These are phyloP conservation scores for Neoascia interrupta DNA, from an alignment of 2,888 invertebrate species.

Conservation along the genomic window DNA sequence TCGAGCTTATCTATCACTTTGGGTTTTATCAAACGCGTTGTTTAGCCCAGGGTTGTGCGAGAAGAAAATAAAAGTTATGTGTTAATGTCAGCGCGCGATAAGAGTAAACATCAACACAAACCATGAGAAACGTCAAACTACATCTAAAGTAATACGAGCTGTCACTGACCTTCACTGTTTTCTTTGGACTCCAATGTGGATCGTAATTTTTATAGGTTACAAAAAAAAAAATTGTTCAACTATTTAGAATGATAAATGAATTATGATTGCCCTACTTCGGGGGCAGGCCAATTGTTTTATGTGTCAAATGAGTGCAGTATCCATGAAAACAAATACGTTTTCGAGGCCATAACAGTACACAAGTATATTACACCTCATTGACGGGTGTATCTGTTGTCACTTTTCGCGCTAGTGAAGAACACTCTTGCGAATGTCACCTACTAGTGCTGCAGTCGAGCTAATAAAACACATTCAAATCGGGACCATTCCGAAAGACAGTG, in stretches of 20 bases:
- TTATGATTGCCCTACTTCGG: neutral
- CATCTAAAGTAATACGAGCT: neutral
- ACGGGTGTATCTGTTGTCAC: slow-evolving; percentile 23
- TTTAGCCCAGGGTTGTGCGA: too few relatives aligned
- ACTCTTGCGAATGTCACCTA: slow-evolving; percentile 35
- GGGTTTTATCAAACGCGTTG: too few relatives aligned
- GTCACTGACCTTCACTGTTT: slow-evolving; percentile 47
- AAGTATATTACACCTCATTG: slow-evolving; percentile 14
- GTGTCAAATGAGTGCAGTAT: slow-evolving; percentile 41
- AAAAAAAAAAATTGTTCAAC: slow-evolving; percentile 6
- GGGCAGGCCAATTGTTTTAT: slow-evolving; percentile 4
- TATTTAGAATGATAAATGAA: neutral
- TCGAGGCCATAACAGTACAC: slow-evolving; percentile 22
- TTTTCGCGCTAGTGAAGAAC: neutral
- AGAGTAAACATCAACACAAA: neutral
- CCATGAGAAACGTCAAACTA: neutral
- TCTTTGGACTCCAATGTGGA: neutral
- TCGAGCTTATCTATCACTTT: too few relatives aligned
- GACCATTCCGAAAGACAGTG: slow-evolving; percentile 17
- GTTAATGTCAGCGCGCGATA: slow-evolving; percentile 2
- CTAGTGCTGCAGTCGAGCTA: too few relatives aligned
- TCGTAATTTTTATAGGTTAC: too few relatives aligned
- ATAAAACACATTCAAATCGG: slow-evolving; percentile 19
- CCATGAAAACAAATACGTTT: slow-evolving; percentile 30
- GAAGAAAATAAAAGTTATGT: neutral